These are phyloP conservation scores for Pomacea maculata DNA, from an alignment of 1,140 invertebrate genomes.

Conservation along the genomic window DNA sequence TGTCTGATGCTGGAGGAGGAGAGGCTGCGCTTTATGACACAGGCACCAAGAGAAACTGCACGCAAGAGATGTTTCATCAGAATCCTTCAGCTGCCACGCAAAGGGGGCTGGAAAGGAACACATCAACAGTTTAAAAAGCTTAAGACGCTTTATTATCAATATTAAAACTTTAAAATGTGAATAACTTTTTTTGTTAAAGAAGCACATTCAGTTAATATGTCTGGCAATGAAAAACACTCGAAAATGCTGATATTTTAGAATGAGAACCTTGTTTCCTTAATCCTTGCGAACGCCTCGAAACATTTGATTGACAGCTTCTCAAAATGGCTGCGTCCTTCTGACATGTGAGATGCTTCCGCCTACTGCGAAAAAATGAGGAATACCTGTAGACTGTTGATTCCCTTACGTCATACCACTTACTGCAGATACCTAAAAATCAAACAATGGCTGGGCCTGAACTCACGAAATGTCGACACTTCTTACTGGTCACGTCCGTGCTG, in stretches of 20 bases:
- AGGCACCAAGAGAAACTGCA: slow-evolving; percentile 5
- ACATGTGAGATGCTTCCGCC: slow-evolving; percentile 9
- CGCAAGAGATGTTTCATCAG: slow-evolving; percentile 39
- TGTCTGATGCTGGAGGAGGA: neutral
- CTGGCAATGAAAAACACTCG: no score
- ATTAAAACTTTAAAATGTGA: no score
- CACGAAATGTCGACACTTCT: no score
- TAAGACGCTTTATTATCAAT: no score
- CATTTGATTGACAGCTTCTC: slow-evolving; percentile 10
- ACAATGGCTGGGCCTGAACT: neutral
- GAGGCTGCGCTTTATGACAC: neutral
- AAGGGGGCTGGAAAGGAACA: slow-evolving; percentile 20
- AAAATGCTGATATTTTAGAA: no score
- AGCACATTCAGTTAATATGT: no score
- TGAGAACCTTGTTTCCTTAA: no score
- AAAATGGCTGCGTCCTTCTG: slow-evolving; percentile 56
- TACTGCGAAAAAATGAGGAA: neutral
- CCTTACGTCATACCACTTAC: slow-evolving; percentile 1
- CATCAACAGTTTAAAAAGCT: no score
- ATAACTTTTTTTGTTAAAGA: no score
- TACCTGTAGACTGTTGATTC: neutral
- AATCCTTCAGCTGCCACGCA: slow-evolving; percentile 24
- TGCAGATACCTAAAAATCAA: slow-evolving; percentile 10
- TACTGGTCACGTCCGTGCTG: neutral
- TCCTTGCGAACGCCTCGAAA: slow-evolving; percentile 1